Percentiles rank a stretch among this genome's conserved stretches.
Conservation (phyloP, 2,888 invertebrate species). For the Sinopyrophorus schimmeli region DNA sequence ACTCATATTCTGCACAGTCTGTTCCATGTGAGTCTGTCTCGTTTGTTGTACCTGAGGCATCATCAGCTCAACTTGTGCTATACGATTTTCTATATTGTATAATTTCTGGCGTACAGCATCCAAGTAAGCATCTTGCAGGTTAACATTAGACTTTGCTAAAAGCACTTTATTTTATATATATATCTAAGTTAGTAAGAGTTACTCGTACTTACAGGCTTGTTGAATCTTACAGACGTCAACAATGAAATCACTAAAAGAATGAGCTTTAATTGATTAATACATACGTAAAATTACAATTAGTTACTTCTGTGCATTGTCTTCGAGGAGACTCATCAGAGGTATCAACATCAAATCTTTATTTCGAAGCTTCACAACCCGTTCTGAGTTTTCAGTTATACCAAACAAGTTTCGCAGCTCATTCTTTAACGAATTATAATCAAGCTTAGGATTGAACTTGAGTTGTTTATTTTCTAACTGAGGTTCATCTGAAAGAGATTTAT, state of each 20-base stretch:
- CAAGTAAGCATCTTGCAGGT: slow-evolving; percentile 55
- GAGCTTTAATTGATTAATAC: background rate
- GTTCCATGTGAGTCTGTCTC: slow-evolving; percentile 55
- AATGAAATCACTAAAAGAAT: slow-evolving; percentile 50
- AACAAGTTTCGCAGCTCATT: slow-evolving; percentile 46
- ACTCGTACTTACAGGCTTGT: slow-evolving; percentile 55
- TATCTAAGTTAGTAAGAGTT: background rate
- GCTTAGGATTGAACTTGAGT: slow-evolving; percentile 44
- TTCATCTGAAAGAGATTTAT: slow-evolving; percentile 13
- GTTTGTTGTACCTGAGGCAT: slow-evolving; percentile 54
- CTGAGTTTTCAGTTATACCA: slow-evolving; percentile 47
- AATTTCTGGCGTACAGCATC: slow-evolving; percentile 57
- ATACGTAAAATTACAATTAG: too few relatives aligned
- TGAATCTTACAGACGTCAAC: slow-evolving; percentile 55
- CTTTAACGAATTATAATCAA: slow-evolving; percentile 46
- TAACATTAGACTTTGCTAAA: slow-evolving; percentile 37
- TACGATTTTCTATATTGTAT: slow-evolving; percentile 54
- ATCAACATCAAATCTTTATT: slow-evolving; percentile 53
- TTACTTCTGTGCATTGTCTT: slow-evolving; percentile 49
- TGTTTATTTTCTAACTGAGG: slow-evolving; percentile 16
- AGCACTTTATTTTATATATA: background rate
- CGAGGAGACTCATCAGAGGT: slow-evolving; percentile 54
- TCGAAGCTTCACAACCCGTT: slow-evolving; percentile 56
- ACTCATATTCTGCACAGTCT: slow-evolving; percentile 53
- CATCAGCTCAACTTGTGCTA: slow-evolving; percentile 52